Evolutionary conservation across 2,797 vertebrate genomes (phyloP), one percentile per base, ranked within the genome.

Genomic region (Sardinella longiceps): DNA sequence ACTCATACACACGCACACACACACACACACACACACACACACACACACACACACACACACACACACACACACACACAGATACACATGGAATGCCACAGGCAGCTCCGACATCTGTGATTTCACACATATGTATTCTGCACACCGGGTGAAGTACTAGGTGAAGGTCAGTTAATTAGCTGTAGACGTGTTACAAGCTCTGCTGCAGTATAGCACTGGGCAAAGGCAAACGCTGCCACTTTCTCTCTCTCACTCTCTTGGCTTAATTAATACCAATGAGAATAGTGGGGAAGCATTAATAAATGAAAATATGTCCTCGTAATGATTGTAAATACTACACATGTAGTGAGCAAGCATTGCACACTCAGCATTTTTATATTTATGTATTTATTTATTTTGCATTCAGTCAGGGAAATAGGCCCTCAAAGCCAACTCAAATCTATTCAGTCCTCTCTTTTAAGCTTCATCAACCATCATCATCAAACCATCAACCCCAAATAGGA

Each of bases 51-150:
- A 39, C 66, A 74, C 33, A 20, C 15, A 39, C 33, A 39, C 33
- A 74, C 10, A 20, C 1, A 70, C 11, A 70, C 28, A 33, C 28
- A 66, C 7, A 66, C 11, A 66, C 9, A 66, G 25, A 30, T 11
- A 66, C 25, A 25, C 66, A 74, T 11, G 15, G 43, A 77, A 77
- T 77, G 70, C 70, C 70, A 77, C 37, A 39, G 66, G 66, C 66
- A 74, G 30, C 66, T 20, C 66, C 7, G 33, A 74, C 66, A 74
- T 74, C 66, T 77, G 46, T 33, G 51, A 48, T 30, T 30, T 30
- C 46, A 37, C 37, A 77, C 70, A 77, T 77, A 77, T 14, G 37
- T 77, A 15, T 77, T 77, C 70, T 77, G 37, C 23, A 2, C 37
- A 33, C 15, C 43, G 15, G 66, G 60, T 66, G 10, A 25, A 14